Evolutionary conservation across 2,888 invertebrate genomes (phyloP), one percentile per base, ranked within the genome.

Genomic region (Micropterix aruncella): DNA sequence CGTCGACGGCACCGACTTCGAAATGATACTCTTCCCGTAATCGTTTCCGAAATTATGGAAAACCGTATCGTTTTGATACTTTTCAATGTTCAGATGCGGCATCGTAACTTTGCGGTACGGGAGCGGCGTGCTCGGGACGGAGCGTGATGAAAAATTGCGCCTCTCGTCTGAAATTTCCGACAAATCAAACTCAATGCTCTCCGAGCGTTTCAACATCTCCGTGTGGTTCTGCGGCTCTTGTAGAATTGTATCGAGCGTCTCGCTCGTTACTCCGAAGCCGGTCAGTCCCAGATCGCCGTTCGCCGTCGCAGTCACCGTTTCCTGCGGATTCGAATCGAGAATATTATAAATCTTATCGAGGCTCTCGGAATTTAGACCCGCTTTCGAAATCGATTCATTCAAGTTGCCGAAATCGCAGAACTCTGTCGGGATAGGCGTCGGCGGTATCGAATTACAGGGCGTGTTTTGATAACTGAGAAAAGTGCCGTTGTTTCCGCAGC

Each of bases 1-100:
- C 15, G 83, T 83, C 2, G 83, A 80, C 17, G 87, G 86, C 62
- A 85, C 84, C 1, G 87, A 87, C 56, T 83, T 79, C 12, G 83
- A 83, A 38, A 65, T 66, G 52, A 74, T 70, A 37, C 76, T 75
- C 52, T 74, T 70, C n/a, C 65, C 54, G 42, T 56, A 52, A 4
- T 63, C 62, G 1, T 63, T 52, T 2, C 63, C 51, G 51, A 66
- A 66, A 37, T 64, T 48, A 46, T 65, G 64, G 37, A 65, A 55
- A n/a, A 63, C 60, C 52, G 49, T 49, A 52, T 46, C 51, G 50
- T 49, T 52, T 47, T 43, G 50, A 27, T 63, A 64, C 38, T 65
- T 64, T 42, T 62, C 61, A 52, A 65, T 67, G 46, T 65, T 63
- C 50, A 66, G 65, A 50, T 65, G 54, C 50, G 59, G 65, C 12